phyloP scores from a whole-genome alignment of 2,113 vertebrate genomes.

The Oenanthe melanoleuca region DNA sequence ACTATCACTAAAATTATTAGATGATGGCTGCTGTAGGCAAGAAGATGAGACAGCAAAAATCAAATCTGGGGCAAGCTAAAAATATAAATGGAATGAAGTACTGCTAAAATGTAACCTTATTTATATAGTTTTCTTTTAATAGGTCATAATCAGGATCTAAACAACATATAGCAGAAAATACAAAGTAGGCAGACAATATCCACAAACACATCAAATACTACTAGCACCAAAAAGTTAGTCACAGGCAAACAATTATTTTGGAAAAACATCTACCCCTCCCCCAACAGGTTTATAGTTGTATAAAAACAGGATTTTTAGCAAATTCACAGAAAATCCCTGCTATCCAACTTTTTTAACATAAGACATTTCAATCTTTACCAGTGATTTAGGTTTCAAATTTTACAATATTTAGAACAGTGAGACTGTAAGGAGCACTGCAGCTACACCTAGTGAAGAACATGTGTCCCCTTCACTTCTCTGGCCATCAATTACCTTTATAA shows the following conservation, averaged over 20 bases:
- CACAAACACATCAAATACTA: neutral
- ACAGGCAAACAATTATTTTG: neutral
- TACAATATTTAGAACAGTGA: neutral
- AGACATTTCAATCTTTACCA: neutral
- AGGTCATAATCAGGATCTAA: neutral
- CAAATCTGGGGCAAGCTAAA: conserved; percentile 40
- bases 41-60: conserved; percentile 40
- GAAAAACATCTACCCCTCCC: neutral
- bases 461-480: neutral
- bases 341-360: neutral
- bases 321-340: neutral
- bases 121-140: conserved; percentile 9
- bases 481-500: neutral
- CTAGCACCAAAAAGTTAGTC: neutral
- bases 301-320: neutral
- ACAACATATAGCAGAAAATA: neutral
- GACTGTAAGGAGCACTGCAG: neutral
- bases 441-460: neutral
- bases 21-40: conserved; percentile 23
- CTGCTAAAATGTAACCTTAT: neutral
- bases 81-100: conserved; percentile 28
- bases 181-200: neutral
- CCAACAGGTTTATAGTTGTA: neutral
- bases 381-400: neutral
- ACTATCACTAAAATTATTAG: conserved; percentile 33